Conservation (phyloP, 2,113 vertebrate species). For the Macaca mulatta region DNA sequence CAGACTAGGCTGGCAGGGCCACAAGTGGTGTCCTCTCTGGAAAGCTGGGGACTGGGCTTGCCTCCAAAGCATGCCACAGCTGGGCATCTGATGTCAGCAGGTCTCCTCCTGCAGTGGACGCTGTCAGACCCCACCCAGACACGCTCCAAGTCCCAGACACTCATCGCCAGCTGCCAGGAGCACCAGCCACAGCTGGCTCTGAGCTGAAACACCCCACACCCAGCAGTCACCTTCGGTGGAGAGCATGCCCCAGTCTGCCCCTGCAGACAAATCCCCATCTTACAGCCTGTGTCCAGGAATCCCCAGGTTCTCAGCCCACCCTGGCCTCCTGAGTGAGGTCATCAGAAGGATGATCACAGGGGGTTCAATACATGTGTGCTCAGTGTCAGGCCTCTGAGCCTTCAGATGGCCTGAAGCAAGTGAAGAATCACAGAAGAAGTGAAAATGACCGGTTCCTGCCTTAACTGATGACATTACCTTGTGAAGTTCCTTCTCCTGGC, state of each 20-base stretch:
- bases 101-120: not conserved
- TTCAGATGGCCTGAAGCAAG: too few relatives aligned
- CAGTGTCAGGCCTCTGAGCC: not conserved
- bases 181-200: not conserved
- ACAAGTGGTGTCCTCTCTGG: not conserved
- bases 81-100: not conserved
- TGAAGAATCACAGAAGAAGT: too few relatives aligned
- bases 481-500: too few relatives aligned
- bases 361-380: not conserved
- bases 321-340: not conserved
- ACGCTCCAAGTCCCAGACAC: not conserved
- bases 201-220: not conserved
- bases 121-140: not conserved
- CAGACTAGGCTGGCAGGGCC: not conserved
- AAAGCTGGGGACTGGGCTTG: not conserved
- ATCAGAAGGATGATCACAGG: not conserved
- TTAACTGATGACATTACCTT: too few relatives aligned
- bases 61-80: not conserved
- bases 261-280: not conserved
- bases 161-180: not conserved
- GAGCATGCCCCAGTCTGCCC: not conserved
- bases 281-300: not conserved
- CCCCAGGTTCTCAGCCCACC: not conserved
- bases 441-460: too few relatives aligned
- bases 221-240: not conserved